A percentile compares a stretch with the other conserved stretches of the same genome.
Evolutionary conservation across 2,888 invertebrate species (phyloP).

Genomic region (Drosophila anceps): DNA sequence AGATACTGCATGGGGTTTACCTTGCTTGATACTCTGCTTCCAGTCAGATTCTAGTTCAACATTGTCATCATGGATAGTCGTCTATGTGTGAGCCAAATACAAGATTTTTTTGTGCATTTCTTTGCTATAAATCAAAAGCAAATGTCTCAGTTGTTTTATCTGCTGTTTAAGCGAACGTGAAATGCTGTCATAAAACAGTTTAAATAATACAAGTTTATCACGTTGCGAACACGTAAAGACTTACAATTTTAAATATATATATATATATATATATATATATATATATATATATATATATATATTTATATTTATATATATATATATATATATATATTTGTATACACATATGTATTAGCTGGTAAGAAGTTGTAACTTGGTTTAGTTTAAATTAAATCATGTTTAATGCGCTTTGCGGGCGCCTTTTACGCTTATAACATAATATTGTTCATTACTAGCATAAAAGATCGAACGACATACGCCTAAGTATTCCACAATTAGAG

Average conservation of each 20-base stretch:
- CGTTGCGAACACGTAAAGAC: slow-evolving; percentile 1
- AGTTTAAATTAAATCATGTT: slow-evolving; percentile 32
- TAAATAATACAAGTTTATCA: slow-evolving; percentile 18
- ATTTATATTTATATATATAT: neutral
- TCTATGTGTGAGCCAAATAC: slow-evolving; percentile 20
- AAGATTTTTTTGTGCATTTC: slow-evolving; percentile 4
- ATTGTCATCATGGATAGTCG: slow-evolving; percentile 18
- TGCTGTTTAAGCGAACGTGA: slow-evolving; percentile 9
- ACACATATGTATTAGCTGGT: neutral
- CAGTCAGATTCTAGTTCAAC: slow-evolving; percentile 1
- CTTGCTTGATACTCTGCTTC: neutral
- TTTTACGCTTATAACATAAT: slow-evolving; percentile 65
- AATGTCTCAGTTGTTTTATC: slow-evolving; percentile 18
- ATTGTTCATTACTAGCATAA: slow-evolving; percentile 67
- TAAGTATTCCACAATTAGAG: slow-evolving; percentile 33
- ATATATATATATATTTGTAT: neutral
- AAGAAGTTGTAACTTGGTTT: neutral
- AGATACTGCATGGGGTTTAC: slow-evolving; percentile 9
- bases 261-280: neutral
- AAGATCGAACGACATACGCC: slow-evolving; percentile 39
- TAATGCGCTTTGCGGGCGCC: slow-evolving; percentile 41
- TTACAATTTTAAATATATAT: slow-evolving; percentile 12
- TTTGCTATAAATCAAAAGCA: slow-evolving; percentile 27
- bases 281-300: neutral
- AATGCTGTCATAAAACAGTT: slow-evolving; percentile 22